Evolutionary conservation across 2,888 invertebrate genomes (phyloP).

Genomic region (Morpho deidamia): DNA sequence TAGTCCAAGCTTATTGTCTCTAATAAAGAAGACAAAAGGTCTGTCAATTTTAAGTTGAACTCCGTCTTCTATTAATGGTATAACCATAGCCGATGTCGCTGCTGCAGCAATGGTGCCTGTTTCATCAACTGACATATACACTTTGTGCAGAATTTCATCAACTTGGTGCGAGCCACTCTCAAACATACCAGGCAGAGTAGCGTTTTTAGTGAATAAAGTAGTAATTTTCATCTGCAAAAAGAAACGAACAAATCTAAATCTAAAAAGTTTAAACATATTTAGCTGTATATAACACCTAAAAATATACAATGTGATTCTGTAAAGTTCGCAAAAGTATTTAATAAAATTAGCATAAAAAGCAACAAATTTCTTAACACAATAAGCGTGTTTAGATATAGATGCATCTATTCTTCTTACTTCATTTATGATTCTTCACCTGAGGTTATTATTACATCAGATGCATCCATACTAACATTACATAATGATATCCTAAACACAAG

Average conservation of each 20-base stretch:
- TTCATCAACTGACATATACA: constrained; percentile 82
- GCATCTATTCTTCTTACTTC: no score
- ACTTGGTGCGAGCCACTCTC: constrained; percentile 56
- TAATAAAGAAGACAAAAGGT: constrained; percentile 83
- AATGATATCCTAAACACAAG: no score
- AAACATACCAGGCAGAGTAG: constrained; percentile 79
- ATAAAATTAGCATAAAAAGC: no score
- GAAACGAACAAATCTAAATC: background rate
- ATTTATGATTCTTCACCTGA: no score
- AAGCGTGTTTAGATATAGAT: no score
- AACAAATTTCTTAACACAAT: no score
- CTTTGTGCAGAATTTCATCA: constrained; percentile 79
- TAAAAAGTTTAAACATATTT: no score
- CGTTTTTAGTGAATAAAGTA: constrained; percentile 72
- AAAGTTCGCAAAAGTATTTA: no score
- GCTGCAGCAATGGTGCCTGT: constrained; percentile 82
- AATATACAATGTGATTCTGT: no score
- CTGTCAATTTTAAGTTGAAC: constrained; percentile 75
- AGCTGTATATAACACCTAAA: no score
- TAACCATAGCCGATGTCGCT: constrained; percentile 75
- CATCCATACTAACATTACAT: no score
- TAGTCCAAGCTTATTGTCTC: constrained; percentile 70
- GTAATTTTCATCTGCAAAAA: constrained; percentile 77
- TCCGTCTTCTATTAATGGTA: constrained; percentile 79
- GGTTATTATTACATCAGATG: no score